Evolutionary conservation across 2,797 vertebrate species (phyloP), one percentile per base, ranked within the genome.

Genomic region (Sebastes itinus): DNA sequence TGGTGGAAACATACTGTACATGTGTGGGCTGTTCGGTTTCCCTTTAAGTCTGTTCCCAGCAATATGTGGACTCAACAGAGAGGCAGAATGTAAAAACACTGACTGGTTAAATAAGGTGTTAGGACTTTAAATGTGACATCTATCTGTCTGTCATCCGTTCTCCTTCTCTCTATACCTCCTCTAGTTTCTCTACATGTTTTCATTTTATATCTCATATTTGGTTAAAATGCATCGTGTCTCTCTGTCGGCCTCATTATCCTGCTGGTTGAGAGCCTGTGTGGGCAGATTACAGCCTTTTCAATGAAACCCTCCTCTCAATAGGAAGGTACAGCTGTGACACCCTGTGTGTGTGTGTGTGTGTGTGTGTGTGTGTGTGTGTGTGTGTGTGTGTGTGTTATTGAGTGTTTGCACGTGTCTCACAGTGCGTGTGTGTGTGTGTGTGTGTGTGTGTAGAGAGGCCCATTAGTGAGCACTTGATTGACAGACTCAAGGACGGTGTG

Each of bases 401-500:
- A 60, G 63, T 76, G 64, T 67, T 60, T 76, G 38, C 28, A 60
- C 56, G 14, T 59, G 54, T 67, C 55, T 60, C 6, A 23, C 55
- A 56, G 35, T 42, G 65, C 25, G 33, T 65, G 66, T 63, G 54
- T 64, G 35, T 38, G 56, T 71, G 60, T 66, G 28, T 55, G 46
- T 66, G 28, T 55, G 46, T 52, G 49, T 60, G 55, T 27, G 67
- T 76, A 54, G 30, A 4, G 33, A 32, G 58, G 13, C 49, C 79
- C 78, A 89, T 89, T 85, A 86, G 83, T 71, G 16, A 68, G 65
- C 64, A 71, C 62, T 83, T 91, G 89, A 89, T 86, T 87, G 83
- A 77, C 77, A 84, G 77, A 35, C 33, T 84, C 23, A 65, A 85
- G 83, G 73, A 87, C 42, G 56, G 74, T 72, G 75, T 80, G 84